These are phyloP conservation scores for Carcinoscorpius rotundicauda DNA, from an alignment of 1,140 invertebrate species.

Conservation along the genomic window DNA sequence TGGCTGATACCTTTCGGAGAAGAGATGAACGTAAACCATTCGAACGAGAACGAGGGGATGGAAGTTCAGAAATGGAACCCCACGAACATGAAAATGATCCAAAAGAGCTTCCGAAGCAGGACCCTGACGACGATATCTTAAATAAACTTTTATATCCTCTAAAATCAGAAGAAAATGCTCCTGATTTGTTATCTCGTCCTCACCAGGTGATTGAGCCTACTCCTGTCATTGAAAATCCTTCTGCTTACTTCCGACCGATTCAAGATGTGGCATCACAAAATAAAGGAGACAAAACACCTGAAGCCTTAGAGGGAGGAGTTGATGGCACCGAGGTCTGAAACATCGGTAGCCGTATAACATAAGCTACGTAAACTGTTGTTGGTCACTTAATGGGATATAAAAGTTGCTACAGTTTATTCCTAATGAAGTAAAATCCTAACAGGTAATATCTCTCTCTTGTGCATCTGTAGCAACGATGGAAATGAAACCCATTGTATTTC, in stretches of 20 bases:
- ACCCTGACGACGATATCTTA: not conserved
- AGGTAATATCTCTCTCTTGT: no score
- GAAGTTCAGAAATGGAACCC: constrained; percentile 20
- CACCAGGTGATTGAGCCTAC: not conserved
- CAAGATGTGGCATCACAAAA: not conserved
- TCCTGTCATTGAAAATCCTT: not conserved
- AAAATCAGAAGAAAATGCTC: not conserved
- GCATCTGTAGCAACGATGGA: no score
- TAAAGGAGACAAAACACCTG: not conserved
- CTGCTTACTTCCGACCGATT: constrained; percentile 2
- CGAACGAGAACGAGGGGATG: constrained; percentile 18
- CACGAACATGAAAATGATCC: not conserved
- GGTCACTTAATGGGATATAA: no score
- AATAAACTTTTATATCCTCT: not conserved
- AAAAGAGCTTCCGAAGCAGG: not conserved
- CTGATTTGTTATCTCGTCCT: not conserved
- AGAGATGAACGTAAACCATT: not conserved
- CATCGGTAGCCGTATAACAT: no score
- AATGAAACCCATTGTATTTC: no score
- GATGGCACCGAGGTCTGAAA: not conserved
- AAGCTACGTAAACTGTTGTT: no score
- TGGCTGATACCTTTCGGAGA: constrained; percentile 12
- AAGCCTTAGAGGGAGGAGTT: not conserved
- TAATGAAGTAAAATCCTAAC: no score
- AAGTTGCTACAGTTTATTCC: no score